Evolutionary conservation across 2,888 invertebrate species (phyloP).

Genomic region (Metallyticus violacea): DNA sequence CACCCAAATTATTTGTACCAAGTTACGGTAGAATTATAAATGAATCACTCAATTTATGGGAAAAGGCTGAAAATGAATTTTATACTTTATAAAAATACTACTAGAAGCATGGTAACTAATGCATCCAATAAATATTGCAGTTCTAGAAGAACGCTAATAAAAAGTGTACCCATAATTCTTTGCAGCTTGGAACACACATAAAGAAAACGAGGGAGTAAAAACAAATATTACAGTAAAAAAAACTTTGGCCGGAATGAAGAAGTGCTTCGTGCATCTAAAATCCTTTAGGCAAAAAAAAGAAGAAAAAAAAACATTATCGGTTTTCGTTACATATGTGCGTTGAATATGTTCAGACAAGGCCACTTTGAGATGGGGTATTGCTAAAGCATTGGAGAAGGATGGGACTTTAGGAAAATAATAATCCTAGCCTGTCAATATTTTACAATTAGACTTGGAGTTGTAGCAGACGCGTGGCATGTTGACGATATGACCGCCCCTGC

Average conservation of each 20-base stretch:
- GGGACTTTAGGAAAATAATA: not conserved
- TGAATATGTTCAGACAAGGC: slow-evolving; percentile 14
- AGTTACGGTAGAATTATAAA: too few relatives aligned
- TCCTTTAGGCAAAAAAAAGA: not conserved
- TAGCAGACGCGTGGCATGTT: not conserved
- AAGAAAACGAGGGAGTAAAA: too few relatives aligned
- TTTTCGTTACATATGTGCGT: slow-evolving; percentile 23
- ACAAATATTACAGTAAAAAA: not conserved
- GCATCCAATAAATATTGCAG: too few relatives aligned
- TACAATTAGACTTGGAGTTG: not conserved
- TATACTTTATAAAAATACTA: too few relatives aligned
- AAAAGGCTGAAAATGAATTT: too few relatives aligned
- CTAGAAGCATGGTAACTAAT: too few relatives aligned
- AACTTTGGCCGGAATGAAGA: not conserved
- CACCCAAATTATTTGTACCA: too few relatives aligned
- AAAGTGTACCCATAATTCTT: too few relatives aligned
- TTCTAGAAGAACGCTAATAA: too few relatives aligned
- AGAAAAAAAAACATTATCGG: slow-evolving; percentile 22
- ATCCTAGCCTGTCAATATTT: slow-evolving; percentile 12
- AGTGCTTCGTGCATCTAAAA: not conserved
- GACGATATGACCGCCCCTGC: too few relatives aligned
- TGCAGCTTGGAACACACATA: too few relatives aligned
- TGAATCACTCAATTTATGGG: too few relatives aligned
- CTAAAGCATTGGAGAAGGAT: not conserved
- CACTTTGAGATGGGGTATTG: not conserved